Conservation (phyloP, 2,888 invertebrate genomes). For the Lottia gigantea region DNA sequence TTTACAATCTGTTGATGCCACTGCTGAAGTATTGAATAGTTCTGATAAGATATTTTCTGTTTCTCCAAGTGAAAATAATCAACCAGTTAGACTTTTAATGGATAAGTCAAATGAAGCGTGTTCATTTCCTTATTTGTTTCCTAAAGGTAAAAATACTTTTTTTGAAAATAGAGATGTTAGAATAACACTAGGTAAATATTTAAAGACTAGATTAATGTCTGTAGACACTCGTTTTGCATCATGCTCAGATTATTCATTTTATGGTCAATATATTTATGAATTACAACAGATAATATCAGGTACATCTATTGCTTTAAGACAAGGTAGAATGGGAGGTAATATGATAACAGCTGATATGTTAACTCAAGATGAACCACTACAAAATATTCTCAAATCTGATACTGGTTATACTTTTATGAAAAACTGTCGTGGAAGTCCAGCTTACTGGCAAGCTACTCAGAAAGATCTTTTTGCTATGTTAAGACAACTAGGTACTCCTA, state of each 20-base stretch:
- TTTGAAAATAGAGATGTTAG: slow-evolving; percentile 13
- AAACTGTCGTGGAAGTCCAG: too few relatives aligned
- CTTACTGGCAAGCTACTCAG: too few relatives aligned
- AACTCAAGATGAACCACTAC: too few relatives aligned
- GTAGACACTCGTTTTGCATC: slow-evolving; percentile 23
- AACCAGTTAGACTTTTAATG: slow-evolving; percentile 11
- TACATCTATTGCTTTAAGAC: too few relatives aligned
- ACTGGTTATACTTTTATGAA: too few relatives aligned
- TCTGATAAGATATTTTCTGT: slow-evolving; percentile 24
- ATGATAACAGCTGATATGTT: too few relatives aligned
- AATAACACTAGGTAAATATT: slow-evolving; percentile 19
- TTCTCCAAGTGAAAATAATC: slow-evolving; percentile 21
- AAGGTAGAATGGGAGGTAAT: too few relatives aligned
- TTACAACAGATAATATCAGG: slow-evolving; percentile 21
- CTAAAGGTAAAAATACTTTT: slow-evolving; percentile 13
- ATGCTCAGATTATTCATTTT: slow-evolving; percentile 24
- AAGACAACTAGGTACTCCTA: too few relatives aligned
- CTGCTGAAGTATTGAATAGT: slow-evolving; percentile 20
- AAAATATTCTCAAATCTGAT: too few relatives aligned
- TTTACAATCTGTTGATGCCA: slow-evolving; percentile 23
- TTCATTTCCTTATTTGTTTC: slow-evolving; percentile 28
- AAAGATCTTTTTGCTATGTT: too few relatives aligned
- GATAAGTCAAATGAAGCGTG: slow-evolving; percentile 22
- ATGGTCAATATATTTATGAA: slow-evolving; percentile 27
- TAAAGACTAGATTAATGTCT: slow-evolving; percentile 19